Conservation (phyloP, 2,888 invertebrate genomes). For the Cheilosia vulpina region DNA sequence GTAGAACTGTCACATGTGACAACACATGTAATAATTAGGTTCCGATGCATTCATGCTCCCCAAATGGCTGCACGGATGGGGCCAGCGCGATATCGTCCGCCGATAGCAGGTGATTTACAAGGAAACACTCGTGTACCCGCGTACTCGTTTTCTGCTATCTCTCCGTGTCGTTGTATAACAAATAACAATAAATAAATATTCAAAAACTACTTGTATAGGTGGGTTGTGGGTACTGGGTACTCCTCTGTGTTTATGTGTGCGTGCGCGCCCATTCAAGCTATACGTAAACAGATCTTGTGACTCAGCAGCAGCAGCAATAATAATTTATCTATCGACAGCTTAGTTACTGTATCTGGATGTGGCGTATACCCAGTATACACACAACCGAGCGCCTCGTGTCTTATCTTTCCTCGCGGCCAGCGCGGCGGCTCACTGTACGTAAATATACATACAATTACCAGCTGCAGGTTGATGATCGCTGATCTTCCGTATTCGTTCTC, state of each 20-base stretch:
- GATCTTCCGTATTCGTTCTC: slow-evolving; percentile 69
- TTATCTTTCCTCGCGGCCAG: slow-evolving; percentile 62
- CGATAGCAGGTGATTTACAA: slow-evolving; percentile 61
- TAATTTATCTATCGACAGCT: slow-evolving; percentile 72
- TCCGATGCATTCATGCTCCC: slow-evolving; percentile 39
- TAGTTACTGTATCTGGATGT: slow-evolving; percentile 62
- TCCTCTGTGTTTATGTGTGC: slow-evolving; percentile 22
- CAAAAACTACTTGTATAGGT: slow-evolving; percentile 25
- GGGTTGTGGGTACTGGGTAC: not conserved
- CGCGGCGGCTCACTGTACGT: slow-evolving; percentile 51
- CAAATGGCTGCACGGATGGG: slow-evolving; percentile 2
- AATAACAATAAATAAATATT: slow-evolving; percentile 66
- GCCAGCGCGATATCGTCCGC: slow-evolving; percentile 8
- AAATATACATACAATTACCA: slow-evolving; percentile 67
- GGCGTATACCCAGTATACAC: slow-evolving; percentile 38
- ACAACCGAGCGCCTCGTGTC: slow-evolving; percentile 62
- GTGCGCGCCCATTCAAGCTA: slow-evolving; percentile 51
- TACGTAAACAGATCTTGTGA: slow-evolving; percentile 70
- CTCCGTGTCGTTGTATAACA: slow-evolving; percentile 40
- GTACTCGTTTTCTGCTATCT: slow-evolving; percentile 23
- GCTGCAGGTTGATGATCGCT: slow-evolving; percentile 74
- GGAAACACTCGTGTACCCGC: slow-evolving; percentile 21
- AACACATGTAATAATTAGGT: slow-evolving; percentile 71
- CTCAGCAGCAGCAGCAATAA: slow-evolving; percentile 49
- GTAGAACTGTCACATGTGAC: slow-evolving; percentile 69